Evolutionary conservation across 92 coral and sea anemone species (phyloP).

Genomic region (Scolanthus callimorphus): DNA sequence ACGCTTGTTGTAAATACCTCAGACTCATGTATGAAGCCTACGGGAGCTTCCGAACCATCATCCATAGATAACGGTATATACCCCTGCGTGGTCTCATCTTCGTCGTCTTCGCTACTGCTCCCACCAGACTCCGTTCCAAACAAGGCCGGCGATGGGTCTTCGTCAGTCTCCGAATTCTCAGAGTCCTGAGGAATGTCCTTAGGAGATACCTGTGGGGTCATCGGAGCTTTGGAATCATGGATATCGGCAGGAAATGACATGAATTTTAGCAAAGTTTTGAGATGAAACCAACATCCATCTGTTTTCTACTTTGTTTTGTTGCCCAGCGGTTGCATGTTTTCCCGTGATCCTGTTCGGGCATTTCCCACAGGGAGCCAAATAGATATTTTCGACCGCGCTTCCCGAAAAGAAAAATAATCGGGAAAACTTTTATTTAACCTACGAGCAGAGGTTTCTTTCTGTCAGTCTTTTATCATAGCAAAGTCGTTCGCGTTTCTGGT

Average conservation of each 20-base stretch:
- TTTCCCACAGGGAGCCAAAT: too few relatives aligned
- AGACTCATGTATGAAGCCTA: background rate
- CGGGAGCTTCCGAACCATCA: constrained; percentile 31
- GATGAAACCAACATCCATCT: too few relatives aligned
- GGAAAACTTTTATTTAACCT: too few relatives aligned
- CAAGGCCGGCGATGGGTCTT: constrained; percentile 35
- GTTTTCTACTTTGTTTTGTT: too few relatives aligned
- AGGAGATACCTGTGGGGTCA: constrained; percentile 71
- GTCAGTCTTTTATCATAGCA: too few relatives aligned
- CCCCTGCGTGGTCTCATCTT: constrained; percentile 42
- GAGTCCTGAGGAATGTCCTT: constrained; percentile 58
- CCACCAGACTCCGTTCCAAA: constrained; percentile 30
- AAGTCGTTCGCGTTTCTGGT: too few relatives aligned
- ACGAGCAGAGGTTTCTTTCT: too few relatives aligned
- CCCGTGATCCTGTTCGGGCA: too few relatives aligned
- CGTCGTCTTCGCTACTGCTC: constrained; percentile 71
- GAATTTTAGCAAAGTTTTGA: background rate
- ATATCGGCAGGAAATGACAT: background rate
- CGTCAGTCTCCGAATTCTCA: constrained; percentile 49
- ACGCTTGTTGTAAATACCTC: too few relatives aligned
- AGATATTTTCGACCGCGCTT: too few relatives aligned
- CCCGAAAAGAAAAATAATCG: too few relatives aligned
- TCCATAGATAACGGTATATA: constrained; percentile 67
- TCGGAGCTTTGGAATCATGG: background rate
- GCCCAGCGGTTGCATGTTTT: too few relatives aligned